A percentile compares a stretch with the other conserved stretches of the same genome.
These are phyloP conservation scores for Synanceia verrucosa DNA, from an alignment of 2,797 vertebrate genomes.

Conservation along the genomic window DNA sequence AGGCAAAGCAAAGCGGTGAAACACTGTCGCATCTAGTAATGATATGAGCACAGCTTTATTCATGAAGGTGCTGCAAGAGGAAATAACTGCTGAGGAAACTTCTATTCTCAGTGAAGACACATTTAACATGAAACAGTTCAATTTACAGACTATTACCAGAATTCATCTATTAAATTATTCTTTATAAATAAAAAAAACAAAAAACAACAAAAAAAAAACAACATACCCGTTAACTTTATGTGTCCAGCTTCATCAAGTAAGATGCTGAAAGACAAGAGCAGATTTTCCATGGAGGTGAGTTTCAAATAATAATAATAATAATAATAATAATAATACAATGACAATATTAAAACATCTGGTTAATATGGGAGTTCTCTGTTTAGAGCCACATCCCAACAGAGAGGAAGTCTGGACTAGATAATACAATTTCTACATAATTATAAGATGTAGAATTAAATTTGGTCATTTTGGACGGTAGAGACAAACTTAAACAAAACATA, in stretches of 20 bases:
- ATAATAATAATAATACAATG: not conserved
- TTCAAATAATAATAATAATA: conserved; percentile 2
- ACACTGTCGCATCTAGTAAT: not conserved
- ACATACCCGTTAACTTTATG: conserved; percentile 98
- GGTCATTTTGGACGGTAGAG: too few species aligned
- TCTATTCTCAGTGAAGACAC: not conserved
- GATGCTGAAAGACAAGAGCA: conserved; percentile 93
- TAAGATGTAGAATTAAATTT: too few species aligned
- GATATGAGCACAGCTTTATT: not conserved
- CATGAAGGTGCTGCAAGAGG: not conserved
- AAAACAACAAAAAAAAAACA: not conserved
- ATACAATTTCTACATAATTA: too few species aligned
- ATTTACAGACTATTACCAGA: not conserved
- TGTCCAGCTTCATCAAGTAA: conserved; percentile 99
- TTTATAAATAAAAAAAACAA: not conserved
- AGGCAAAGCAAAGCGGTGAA: conserved; percentile 2
- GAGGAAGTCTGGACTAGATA: too few species aligned
- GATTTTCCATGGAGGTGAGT: conserved; percentile 4
- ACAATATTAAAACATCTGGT: not conserved
- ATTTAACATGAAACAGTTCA: not conserved
- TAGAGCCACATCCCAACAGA: too few species aligned
- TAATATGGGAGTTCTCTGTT: too few species aligned
- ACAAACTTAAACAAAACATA: too few species aligned
- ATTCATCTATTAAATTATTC: not conserved
- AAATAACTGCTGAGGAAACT: conserved; percentile 4